Conservation (phyloP, 30 jellyfish, hydroid and myxozoan species). For the Rhopilema esculentum region DNA sequence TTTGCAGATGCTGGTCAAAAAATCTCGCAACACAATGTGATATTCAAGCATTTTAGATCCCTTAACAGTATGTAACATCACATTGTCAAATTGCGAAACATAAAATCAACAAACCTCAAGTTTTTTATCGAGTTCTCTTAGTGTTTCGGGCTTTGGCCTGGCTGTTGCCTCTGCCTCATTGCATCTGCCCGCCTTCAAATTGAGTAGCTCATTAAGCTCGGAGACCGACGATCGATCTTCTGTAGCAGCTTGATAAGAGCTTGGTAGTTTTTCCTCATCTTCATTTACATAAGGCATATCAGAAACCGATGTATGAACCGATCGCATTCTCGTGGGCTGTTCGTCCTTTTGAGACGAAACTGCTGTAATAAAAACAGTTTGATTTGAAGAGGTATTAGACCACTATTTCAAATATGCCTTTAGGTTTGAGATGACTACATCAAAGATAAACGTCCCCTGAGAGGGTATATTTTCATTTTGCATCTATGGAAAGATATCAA, state of each 20-base stretch:
- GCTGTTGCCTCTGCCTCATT: not conserved
- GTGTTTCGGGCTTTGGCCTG: slow-evolving; percentile 27
- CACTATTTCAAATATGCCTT: too few species aligned
- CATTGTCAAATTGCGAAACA: not conserved
- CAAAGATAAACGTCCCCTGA: too few species aligned
- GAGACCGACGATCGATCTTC: slow-evolving; percentile 58
- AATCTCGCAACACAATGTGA: too few species aligned
- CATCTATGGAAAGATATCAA: too few species aligned
- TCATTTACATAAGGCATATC: slow-evolving; percentile 20
- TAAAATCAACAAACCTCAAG: slow-evolving; percentile 27
- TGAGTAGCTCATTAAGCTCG: slow-evolving; percentile 48
- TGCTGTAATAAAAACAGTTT: too few species aligned
- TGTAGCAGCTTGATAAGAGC: not conserved
- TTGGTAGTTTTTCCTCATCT: not conserved
- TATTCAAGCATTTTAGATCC: too few species aligned
- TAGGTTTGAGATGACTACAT: too few species aligned
- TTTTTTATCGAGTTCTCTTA: slow-evolving; percentile 28
- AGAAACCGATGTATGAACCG: slow-evolving; percentile 64
- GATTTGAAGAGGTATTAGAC: too few species aligned
- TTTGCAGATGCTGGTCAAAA: too few species aligned
- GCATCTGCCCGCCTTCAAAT: too few species aligned
- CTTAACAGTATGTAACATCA: too few species aligned
- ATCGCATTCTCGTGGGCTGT: slow-evolving; percentile 45
- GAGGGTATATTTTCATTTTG: too few species aligned
- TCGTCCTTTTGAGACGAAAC: not conserved